Evolutionary conservation across 2,888 invertebrate genomes (phyloP).

Genomic region (Dusona sp.): DNA sequence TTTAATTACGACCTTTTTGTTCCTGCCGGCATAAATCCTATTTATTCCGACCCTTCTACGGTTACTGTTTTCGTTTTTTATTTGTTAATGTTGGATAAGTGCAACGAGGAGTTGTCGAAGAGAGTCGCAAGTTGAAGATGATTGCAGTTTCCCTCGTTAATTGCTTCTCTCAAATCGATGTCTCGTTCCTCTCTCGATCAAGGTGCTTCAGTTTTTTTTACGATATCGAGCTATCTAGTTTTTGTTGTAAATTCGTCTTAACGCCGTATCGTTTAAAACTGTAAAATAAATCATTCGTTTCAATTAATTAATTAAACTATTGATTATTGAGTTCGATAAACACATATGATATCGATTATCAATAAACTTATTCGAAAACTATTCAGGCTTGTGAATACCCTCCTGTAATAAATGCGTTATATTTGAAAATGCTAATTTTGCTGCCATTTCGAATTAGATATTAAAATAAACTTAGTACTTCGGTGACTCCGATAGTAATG

Average conservation of each 20-base stretch:
- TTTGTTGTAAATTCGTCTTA: constrained; percentile 51
- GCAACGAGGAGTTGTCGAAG: not conserved
- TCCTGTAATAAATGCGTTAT: too few relatives aligned
- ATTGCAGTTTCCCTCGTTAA: not conserved
- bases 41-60: not conserved
- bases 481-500: too few relatives aligned
- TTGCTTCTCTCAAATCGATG: not conserved
- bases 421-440: too few relatives aligned
- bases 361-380: not conserved
- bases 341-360: not conserved
- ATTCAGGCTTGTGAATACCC: too few relatives aligned
- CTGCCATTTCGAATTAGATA: too few relatives aligned
- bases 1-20: not conserved
- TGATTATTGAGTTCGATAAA: not conserved
- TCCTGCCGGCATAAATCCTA: not conserved
- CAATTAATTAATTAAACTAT: not conserved
- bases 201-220: constrained; percentile 22
- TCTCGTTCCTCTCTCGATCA: constrained; percentile 18
- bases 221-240: constrained; percentile 58
- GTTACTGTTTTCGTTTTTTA: not conserved
- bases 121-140: not conserved
- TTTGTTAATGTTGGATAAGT: not conserved
- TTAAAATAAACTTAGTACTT: too few relatives aligned
- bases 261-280: constrained; percentile 52
- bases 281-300: constrained; percentile 18